Percentiles rank a stretch among this genome's conserved stretches.
phyloP scores from a whole-genome alignment of 2,797 vertebrate genomes.

The Trachops cirrhosus region DNA sequence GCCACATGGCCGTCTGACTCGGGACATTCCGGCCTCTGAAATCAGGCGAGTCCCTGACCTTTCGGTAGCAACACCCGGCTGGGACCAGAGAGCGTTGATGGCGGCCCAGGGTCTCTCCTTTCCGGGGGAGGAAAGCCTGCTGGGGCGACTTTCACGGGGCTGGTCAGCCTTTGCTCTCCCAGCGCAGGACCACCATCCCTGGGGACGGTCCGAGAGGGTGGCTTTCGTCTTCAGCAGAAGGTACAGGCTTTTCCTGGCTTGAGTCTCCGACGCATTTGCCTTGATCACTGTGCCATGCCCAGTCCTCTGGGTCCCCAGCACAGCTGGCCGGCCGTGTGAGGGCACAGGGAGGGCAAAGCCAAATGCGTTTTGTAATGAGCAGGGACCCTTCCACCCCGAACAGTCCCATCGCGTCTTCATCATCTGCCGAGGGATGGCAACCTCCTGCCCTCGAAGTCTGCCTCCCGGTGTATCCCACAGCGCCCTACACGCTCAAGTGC shows the following conservation, averaged over 20 bases:
- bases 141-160: not conserved
- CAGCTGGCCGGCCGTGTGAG: accelerated
- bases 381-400: not conserved
- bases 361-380: too few species aligned
- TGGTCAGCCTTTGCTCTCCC: not conserved
- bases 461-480: not conserved
- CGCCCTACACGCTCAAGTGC: not conserved
- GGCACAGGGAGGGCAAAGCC: not conserved
- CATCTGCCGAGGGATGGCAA: not conserved
- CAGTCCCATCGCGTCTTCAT: accelerated
- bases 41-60: not conserved
- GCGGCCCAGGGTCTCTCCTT: not conserved
- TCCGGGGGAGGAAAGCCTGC: slow-evolving; percentile 17
- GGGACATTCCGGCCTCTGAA: not conserved
- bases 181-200: not conserved
- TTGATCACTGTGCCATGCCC: accelerated
- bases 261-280: accelerated
- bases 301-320: not conserved
- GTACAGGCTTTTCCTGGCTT: not conserved
- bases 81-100: not conserved
- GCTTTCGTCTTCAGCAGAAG: not conserved
- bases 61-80: not conserved
- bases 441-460: not conserved
- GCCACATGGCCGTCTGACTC: too few species aligned
- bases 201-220: not conserved